Conservation (phyloP, 2,113 vertebrate genomes). For the Xiphophorus hellerii region DNA sequence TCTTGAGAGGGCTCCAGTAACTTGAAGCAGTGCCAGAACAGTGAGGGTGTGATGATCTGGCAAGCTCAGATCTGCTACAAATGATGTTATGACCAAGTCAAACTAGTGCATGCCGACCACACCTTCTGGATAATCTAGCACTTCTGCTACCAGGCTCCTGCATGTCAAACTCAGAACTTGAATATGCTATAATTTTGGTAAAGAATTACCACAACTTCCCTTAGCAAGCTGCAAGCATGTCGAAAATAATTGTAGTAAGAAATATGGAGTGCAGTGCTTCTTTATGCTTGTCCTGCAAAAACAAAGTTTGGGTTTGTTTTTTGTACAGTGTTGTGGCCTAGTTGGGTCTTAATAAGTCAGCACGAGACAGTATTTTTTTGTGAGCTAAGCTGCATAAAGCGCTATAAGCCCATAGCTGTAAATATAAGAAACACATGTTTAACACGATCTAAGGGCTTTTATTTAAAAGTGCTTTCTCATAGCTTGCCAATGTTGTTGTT, state of each 20-base stretch:
- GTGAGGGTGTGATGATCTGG: not conserved
- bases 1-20: too few species aligned
- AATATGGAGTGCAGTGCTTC: too few species aligned
- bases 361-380: not conserved
- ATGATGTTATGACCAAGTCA: not conserved
- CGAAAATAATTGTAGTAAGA: not conserved
- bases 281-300: too few species aligned
- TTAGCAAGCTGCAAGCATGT: not conserved
- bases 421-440: too few species aligned
- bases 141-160: not conserved
- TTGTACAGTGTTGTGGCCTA: too few species aligned
- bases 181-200: not conserved
- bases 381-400: too few species aligned
- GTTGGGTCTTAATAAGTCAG: not conserved
- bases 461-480: too few species aligned
- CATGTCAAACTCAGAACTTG: not conserved
- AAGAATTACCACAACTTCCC: too few species aligned
- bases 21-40: not conserved
- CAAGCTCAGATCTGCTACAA: not conserved
- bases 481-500: too few species aligned
- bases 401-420: too few species aligned
- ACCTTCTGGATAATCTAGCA: not conserved
- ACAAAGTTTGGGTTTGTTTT: too few species aligned
- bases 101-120: not conserved
- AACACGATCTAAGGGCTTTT: too few species aligned